Evolutionary conservation across 2,797 vertebrate genomes (phyloP), one percentile per base, ranked within the genome.

Genomic region (Pangasius larnaudii): DNA sequence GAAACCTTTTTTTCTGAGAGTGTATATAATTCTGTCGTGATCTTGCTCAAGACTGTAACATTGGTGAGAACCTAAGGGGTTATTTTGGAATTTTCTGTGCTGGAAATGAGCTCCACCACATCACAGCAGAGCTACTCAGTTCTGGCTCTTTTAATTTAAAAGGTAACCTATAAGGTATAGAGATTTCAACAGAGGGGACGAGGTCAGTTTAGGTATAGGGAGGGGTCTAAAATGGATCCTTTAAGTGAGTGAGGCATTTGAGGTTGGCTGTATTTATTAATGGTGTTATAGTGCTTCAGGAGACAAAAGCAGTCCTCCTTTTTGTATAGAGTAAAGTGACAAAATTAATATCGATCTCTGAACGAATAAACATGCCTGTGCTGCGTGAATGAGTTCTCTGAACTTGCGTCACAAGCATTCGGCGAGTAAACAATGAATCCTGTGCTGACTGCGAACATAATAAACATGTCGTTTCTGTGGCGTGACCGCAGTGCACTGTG

Each of bases 381-480:
- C 85, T 84, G 86, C 88, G 90, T 89, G 88, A 86, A 89, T 56
- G 88, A 83, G 87, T 58, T 33, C 46, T 51, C 63, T 65, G 86
- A 63, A 80, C 71, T 81, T 90, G 89, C 86, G 30, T 88, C 87
- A 87, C 75, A 89, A 56, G 49, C 72, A 81, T 90, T 87, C 51
- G 49, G 67, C 24, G 72, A 89, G 79, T 89, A 85, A 90, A 90
- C 89, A 89, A 69, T 30, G 87, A 90, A 88, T 58, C 77, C 80
- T 89, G 85, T 84, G 85, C 61, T 82, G 80, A 79, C 72, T 78
- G 86, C 81, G 78, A 84, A 24, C 84, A 85, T 83, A 89, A 89
- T 81, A 91, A 91, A 91, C 89, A 91, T 85, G 61, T 84, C 81
- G 36, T 84, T 59, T 58, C 74, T 88, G 86, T 74, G 72, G 88